These are phyloP conservation scores for Heliconius melpomene DNA, from an alignment of 1,140 invertebrate species.

Conservation along the genomic window DNA sequence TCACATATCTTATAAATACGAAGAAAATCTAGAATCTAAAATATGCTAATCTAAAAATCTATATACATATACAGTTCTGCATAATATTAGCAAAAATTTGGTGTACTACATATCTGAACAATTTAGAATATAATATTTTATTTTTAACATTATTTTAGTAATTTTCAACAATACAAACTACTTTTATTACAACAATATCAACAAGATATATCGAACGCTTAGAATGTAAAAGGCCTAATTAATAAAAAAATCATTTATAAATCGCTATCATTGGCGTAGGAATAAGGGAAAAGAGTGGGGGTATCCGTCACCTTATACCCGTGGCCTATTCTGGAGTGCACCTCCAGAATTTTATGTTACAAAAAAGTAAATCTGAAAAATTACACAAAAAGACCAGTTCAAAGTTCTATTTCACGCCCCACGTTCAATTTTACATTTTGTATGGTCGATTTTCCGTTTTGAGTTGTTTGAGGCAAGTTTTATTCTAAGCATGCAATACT, in stretches of 20 bases:
- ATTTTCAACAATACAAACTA: constrained; percentile 12
- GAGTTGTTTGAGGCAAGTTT: background rate
- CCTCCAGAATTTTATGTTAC: too few relatives aligned
- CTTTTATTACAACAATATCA: constrained; percentile 15
- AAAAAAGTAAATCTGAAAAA: too few relatives aligned
- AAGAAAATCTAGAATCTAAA: constrained; percentile 2
- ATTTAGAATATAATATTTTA: constrained; percentile 6
- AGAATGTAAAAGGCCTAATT: background rate
- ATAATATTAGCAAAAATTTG: constrained; percentile 4
- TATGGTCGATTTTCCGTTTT: background rate
- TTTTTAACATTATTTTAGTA: constrained; percentile 8
- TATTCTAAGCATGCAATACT: background rate
- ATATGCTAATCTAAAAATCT: constrained; percentile 8
- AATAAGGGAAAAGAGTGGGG: too few relatives aligned
- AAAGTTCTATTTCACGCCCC: too few relatives aligned
- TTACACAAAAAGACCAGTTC: too few relatives aligned
- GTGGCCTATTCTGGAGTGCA: too few relatives aligned
- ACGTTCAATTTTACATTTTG: background rate
- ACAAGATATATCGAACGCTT: background rate
- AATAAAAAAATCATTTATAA: too few relatives aligned
- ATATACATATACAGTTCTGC: constrained; percentile 10
- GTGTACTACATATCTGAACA: background rate
- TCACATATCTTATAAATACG: background rate
- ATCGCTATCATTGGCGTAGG: background rate
- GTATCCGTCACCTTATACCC: too few relatives aligned